These are phyloP conservation scores for Maccullochella peelii DNA, from an alignment of 2,113 vertebrate genomes.

Conservation along the genomic window DNA sequence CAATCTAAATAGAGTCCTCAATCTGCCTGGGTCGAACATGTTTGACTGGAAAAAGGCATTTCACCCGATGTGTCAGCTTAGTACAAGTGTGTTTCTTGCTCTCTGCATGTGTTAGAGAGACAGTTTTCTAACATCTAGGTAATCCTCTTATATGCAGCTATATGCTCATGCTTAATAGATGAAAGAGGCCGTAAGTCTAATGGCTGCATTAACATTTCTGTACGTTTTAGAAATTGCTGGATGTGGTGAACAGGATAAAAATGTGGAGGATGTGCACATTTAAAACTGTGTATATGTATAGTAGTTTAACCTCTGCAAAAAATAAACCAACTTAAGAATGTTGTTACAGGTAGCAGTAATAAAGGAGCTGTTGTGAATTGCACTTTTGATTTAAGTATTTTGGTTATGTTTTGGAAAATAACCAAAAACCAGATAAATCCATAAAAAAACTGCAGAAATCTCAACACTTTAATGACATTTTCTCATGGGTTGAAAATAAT, in stretches of 20 bases:
- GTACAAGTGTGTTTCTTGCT: conserved; percentile 6
- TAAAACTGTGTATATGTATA: neutral
- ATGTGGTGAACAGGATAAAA: conserved; percentile 42
- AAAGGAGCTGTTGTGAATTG: neutral
- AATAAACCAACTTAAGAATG: neutral
- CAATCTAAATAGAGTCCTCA: neutral
- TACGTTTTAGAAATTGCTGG: conserved; percentile 37
- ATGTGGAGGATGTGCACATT: neutral
- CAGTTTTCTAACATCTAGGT: conserved; percentile 57
- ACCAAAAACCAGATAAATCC: neutral
- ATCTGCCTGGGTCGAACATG: neutral
- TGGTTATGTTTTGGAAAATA: neutral
- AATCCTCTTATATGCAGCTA: conserved; percentile 68
- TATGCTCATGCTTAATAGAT: conserved; percentile 64
- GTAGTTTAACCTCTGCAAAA: neutral
- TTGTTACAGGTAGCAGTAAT: neutral
- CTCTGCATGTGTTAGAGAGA: conserved; percentile 42
- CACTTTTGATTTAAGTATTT: conserved; percentile 5
- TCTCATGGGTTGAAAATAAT: neutral
- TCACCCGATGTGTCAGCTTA: conserved; percentile 26
- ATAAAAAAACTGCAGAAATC: neutral
- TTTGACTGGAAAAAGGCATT: neutral
- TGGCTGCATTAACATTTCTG: conserved; percentile 44
- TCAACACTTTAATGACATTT: too few relatives aligned
- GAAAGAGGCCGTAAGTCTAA: conserved; percentile 59